Percentiles rank a stretch among this genome's conserved stretches.
These are phyloP conservation scores for Helobdella robusta DNA, from an alignment of 2,888 invertebrate genomes.

Conservation along the genomic window DNA sequence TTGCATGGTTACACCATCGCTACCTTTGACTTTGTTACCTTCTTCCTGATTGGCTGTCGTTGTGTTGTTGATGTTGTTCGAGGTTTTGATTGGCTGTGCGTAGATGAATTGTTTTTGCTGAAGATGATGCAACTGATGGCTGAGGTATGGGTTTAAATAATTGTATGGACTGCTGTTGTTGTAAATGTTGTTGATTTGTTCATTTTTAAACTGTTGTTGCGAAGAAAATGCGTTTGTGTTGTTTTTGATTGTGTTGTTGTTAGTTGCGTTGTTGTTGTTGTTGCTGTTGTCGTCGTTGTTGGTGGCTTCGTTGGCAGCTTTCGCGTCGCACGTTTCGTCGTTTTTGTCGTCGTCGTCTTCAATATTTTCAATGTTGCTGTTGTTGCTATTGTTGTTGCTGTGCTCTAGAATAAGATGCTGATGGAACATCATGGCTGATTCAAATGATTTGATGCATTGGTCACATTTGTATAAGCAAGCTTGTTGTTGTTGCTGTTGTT, in stretches of 20 bases:
- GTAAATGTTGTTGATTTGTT: not conserved
- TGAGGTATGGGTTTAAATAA: not conserved
- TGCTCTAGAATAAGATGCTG: not conserved
- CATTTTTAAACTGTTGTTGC: slow-evolving; percentile 5
- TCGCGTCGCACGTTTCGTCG: too few relatives aligned
- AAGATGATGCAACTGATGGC: not conserved
- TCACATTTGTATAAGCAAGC: too few relatives aligned
- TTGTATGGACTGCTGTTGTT: not conserved
- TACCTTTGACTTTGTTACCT: slow-evolving; percentile 31
- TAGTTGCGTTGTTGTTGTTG: not conserved
- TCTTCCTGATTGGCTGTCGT: not conserved
- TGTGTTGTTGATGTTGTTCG: not conserved
- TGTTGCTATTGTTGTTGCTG: too few relatives aligned
- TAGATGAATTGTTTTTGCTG: slow-evolving; percentile 24
- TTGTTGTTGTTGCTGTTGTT: too few relatives aligned
- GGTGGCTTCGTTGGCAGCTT: not conserved
- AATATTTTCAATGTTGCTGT: not conserved
- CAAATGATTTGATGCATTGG: too few relatives aligned
- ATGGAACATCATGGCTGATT: not conserved
- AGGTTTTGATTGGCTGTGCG: slow-evolving; percentile 27
- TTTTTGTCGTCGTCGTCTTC: not conserved
- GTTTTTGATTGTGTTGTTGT: not conserved
- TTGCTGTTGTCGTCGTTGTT: not conserved
- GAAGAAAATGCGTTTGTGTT: not conserved
- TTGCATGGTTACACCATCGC: slow-evolving; percentile 69